phyloP scores from a whole-genome alignment of 92 coral and sea anemone genomes.

The Porites cylindrica region DNA sequence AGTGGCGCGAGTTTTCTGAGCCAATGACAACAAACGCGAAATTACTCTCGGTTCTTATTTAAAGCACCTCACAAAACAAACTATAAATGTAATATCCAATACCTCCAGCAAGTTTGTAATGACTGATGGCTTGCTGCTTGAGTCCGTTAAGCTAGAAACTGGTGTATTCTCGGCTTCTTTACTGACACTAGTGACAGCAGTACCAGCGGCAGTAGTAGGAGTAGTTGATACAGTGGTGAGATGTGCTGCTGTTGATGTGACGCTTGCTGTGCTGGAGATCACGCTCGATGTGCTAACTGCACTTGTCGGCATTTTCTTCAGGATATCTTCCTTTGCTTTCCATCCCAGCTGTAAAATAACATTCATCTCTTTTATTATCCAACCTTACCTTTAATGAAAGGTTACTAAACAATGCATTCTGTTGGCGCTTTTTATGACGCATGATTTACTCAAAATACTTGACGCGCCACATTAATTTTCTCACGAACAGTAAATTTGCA shows the following conservation, averaged over 20 bases:
- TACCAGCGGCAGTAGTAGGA: background rate
- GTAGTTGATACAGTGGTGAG: background rate
- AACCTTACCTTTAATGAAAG: background rate
- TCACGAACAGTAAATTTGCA: too few relatives aligned
- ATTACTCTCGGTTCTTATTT: too few relatives aligned
- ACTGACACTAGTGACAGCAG: background rate
- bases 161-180: constrained; percentile 4
- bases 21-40: too few relatives aligned
- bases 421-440: too few relatives aligned
- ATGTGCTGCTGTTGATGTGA: background rate
- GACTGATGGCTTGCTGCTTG: constrained; percentile 35
- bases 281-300: background rate
- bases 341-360: constrained; percentile 68
- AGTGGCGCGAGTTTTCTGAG: too few relatives aligned
- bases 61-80: too few relatives aligned
- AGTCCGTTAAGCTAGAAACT: constrained; percentile 13
- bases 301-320: constrained; percentile 56
- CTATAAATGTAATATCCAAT: background rate
- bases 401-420: too few relatives aligned
- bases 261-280: background rate
- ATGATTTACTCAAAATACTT: too few relatives aligned
- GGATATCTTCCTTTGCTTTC: constrained; percentile 76
- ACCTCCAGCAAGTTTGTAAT: constrained; percentile 64
- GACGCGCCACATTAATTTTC: too few relatives aligned
- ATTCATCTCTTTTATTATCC: background rate